Base-by-base conservation (phyloP, 1,140 invertebrate genomes). In the Epicauta chinensis region DNA sequence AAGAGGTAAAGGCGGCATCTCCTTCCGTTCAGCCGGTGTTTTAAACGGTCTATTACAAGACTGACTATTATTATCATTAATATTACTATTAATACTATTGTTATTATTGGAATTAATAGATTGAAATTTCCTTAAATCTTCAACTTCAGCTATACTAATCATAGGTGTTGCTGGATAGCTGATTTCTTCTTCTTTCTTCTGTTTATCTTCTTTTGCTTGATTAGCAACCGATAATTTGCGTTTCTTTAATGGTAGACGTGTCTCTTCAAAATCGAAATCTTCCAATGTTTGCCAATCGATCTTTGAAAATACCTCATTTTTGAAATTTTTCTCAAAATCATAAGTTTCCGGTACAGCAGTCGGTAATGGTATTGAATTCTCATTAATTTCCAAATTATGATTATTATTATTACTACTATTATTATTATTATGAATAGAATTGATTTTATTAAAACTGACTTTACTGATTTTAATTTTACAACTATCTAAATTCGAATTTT, bases 111-210 rank as follows among this genome's bases (percentile, higher is more conserved):
- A 29, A 16, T 34, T 46, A 9, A 47, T 41, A 29, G 43, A 30
- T 13, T 47, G 14, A 13, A 49, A 32, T 12, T 50, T 51, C 16
- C 30, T 31, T n/a, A n/a, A 14, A 14, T 46, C 51, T 56, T 61
- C 54, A 14, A 62, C 16, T 53, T 65, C 63, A 14, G 61, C 61
- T 36, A 65, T 65, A 41, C 59, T 63, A 16, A 65, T 57, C 54
- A 62, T 60, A 4, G 59, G 61, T 13, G 51, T 61, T 2, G 61
- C 59, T 11, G 63, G 63, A 51, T 65, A 65, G 23, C 56, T 59
- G 1, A 60, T 59, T 52, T 63, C 59, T 30, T 61, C 51, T 31
- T 56, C 57, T 10, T 50, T 51, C 6, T 51, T 38, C n/a, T 51
- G 30, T 51, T 54, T 46, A 17, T 56, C 37, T 10, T 49, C 38